phyloP scores from a whole-genome alignment of 2,113 vertebrate species.

The Atractosteus spatula region DNA sequence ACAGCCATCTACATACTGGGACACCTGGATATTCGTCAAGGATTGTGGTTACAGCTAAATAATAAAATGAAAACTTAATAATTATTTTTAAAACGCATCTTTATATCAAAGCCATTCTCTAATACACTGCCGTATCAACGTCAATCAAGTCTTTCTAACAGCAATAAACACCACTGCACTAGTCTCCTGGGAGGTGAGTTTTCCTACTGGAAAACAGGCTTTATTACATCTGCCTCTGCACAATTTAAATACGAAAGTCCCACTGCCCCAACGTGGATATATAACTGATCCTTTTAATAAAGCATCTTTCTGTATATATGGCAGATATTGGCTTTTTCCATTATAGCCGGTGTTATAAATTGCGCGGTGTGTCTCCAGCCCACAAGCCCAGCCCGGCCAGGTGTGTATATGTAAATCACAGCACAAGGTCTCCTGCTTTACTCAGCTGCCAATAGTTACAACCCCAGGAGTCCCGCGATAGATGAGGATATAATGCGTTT shows the following conservation, averaged over 20 bases:
- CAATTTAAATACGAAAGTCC: slow-evolving; percentile 41
- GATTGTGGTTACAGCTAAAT: not conserved
- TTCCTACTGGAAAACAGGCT: slow-evolving; percentile 9
- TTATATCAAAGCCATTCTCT: not conserved
- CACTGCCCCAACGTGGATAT: not conserved
- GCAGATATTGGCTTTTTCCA: slow-evolving; percentile 38
- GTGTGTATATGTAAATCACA: slow-evolving; percentile 34
- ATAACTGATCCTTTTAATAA: slow-evolving; percentile 36
- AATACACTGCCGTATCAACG: not conserved
- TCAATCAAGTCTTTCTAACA: not conserved
- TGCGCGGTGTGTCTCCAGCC: slow-evolving; percentile 31
- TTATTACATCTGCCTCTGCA: slow-evolving; percentile 21
- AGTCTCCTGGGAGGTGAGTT: not conserved
- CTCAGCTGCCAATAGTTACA: slow-evolving; percentile 28
- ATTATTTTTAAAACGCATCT: not conserved
- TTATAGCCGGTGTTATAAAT: slow-evolving; percentile 36
- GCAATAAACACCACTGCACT: not conserved
- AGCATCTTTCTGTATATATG: slow-evolving; percentile 24
- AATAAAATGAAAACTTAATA: not conserved
- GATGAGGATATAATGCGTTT: slow-evolving; percentile 10
- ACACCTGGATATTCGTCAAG: not conserved
- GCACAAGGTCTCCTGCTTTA: slow-evolving; percentile 16
- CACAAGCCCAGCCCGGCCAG: slow-evolving; percentile 26
- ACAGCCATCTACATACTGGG: not conserved
- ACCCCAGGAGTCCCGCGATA: not conserved